Evolutionary conservation across 2,113 vertebrate genomes (phyloP), one percentile per base, ranked within the genome.

Genomic region (Tragelaphus imberbis): DNA sequence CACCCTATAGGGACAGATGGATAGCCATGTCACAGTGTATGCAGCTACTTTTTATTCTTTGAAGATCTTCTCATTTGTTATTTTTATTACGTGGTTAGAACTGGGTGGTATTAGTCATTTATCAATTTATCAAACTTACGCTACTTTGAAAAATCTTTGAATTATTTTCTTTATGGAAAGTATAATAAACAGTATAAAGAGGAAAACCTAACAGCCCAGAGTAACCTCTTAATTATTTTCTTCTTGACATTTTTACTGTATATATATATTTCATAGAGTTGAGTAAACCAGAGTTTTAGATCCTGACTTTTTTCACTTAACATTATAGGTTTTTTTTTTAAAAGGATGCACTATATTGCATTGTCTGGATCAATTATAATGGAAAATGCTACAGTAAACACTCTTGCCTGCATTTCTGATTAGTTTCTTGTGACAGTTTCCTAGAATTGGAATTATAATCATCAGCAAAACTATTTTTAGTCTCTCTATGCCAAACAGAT

Each of bases 81-180:
- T 58, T 77, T 61, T 49, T 75, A 55, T 23, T 65, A 49, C 16
- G 2, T 86, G 40, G 9, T 85, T 89, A 89, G 90, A 95, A 89
- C 47, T 92, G 58, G 33, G 25, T 88, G 47, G 19, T 23, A 30
- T 23, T 80, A 49, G 47, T 93, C 21, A 58, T 85, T 95, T 96
- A 77, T 75, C 36, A 88, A 28, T 89, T 93, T 75, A 91, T 0
- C 75, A 75, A 87, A 95, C 15, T 86, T 59, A 75, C 44, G 10
- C 28, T 94, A 49, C 55, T 92, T 91, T 88, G 21, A 63, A 82
- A 95, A 85, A 49, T 88, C 36, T 77, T 89, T 86, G 58, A 80
- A 49, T 97, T 88, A 33, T 84, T 94, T 97, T 98, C 51, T 85
- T 95, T n/a, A 81, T 94, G 63, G 53, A 87, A 94, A 90, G 53